phyloP scores from a whole-genome alignment of 2,888 invertebrate genomes.

The Julus scandinavius region DNA sequence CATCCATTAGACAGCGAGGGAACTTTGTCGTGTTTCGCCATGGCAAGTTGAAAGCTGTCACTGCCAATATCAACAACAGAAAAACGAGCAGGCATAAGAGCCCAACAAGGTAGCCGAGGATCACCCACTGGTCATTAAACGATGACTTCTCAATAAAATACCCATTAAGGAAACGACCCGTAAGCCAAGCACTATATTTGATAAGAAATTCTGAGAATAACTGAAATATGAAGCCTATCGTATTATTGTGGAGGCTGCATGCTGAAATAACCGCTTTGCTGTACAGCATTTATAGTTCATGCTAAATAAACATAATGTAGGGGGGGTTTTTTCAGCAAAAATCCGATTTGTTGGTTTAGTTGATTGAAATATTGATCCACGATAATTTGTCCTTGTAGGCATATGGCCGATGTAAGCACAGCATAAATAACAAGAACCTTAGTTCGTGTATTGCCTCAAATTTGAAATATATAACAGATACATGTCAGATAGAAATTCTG shows the following conservation, averaged over 20 bases:
- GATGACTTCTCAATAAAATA: constrained; percentile 14
- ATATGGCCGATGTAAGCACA: too few relatives aligned
- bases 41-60: background rate
- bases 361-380: background rate
- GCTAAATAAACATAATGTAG: background rate
- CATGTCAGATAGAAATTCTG: background rate
- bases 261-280: background rate
- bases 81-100: background rate
- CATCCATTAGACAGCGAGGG: background rate
- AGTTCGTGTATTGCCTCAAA: background rate
- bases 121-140: constrained; percentile 15
- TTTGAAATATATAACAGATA: background rate
- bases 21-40: background rate
- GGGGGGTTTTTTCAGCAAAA: background rate
- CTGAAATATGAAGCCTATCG: background rate
- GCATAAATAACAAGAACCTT: too few relatives aligned
- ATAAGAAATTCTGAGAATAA: background rate
- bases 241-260: background rate
- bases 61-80: constrained; percentile 15
- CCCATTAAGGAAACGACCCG: background rate
- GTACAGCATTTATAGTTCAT: background rate
- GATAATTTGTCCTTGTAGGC: background rate
- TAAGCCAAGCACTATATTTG: constrained; percentile 27
- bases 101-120: background rate
- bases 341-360: background rate